Base-by-base conservation (phyloP, 2,888 invertebrate genomes). In the Dicyrtomina minuta region DNA sequence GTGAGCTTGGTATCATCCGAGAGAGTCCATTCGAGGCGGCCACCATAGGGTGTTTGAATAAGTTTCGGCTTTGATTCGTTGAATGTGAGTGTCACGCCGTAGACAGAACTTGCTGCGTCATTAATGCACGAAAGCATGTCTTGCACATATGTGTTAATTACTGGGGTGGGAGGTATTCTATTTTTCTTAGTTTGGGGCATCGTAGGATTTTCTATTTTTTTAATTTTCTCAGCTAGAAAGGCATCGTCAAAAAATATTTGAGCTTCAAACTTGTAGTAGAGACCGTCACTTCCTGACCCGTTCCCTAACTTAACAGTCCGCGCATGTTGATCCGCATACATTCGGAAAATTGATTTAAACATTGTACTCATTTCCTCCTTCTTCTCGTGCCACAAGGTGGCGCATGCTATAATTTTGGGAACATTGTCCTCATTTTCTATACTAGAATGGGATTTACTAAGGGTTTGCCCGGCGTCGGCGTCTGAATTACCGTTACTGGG, bases 321-420 rank as follows among this genome's bases (percentile, higher is more conserved):
- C 0, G 93, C 91, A 80, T 91, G 89, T 81, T 96, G 95, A 81
- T 96, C 95, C 81, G 90, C 90, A 81, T 96, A 96, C 82, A 96
- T 82, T 74, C 95, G 86, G 75, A 92, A 84, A 77, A 96, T 88
- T n/a, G n/a, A n/a, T n/a, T n/a, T n/a, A n/a, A n/a, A n/a, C n/a
- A n/a, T n/a, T 15, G 55, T 41, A 51, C 60, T n/a, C 72, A 72
- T 72, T 61, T 72, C 72, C 22, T 60, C 66, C 53, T 64, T 49
- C 33, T 93, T 98, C 84, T 98, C 98, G 83, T 99, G 99, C 99
- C 99, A 99, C 97, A 98, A 98, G 76, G 98, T 96, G 55, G 92
- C 92, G 83, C 98, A 98, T 33, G 96, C 93, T 81, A 93, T 97
- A 77, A 99, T 95, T 82, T 93, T 88, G 0, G 94, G 93, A 66